A percentile compares a stretch with the other conserved stretches of the same genome.
These are phyloP conservation scores for Hypocryptadius cinnamomeus DNA, from an alignment of 2,113 vertebrate species.

Conservation along the genomic window DNA sequence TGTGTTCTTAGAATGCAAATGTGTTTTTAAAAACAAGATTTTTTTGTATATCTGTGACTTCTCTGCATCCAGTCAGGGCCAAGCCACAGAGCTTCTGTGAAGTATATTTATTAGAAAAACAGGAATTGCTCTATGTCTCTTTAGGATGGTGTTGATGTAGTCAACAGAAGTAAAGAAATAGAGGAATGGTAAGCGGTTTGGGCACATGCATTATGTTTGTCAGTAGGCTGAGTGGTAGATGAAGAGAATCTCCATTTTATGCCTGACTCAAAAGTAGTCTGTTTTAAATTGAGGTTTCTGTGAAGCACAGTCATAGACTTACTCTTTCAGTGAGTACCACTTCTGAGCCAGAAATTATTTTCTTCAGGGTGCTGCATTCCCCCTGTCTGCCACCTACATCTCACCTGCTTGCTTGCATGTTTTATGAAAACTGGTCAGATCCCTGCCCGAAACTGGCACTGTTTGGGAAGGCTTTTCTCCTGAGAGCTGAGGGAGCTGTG, in stretches of 20 bases:
- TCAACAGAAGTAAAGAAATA: background rate
- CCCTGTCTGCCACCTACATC: background rate
- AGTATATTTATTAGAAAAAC: background rate
- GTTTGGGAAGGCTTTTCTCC: background rate
- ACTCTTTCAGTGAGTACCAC: background rate
- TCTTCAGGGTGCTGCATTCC: background rate
- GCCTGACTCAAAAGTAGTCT: background rate
- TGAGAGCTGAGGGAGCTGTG: background rate
- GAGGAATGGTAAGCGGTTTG: background rate
- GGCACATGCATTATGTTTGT: background rate
- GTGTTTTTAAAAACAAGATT: background rate
- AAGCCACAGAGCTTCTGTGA: background rate
- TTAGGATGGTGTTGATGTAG: background rate
- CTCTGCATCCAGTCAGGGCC: background rate
- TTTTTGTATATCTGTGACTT: background rate
- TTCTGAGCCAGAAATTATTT: background rate
- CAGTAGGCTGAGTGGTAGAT: background rate
- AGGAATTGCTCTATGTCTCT: background rate
- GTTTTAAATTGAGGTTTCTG: background rate
- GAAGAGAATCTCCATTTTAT: background rate
- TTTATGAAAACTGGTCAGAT: background rate
- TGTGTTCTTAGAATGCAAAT: background rate
- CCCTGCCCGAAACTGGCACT: accelerated
- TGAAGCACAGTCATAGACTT: background rate
- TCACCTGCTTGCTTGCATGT: background rate